A percentile compares a stretch with the other conserved stretches of the same genome.
Conservation (phyloP, 2,888 invertebrate genomes). For the Drosophila anomalipes region DNA sequence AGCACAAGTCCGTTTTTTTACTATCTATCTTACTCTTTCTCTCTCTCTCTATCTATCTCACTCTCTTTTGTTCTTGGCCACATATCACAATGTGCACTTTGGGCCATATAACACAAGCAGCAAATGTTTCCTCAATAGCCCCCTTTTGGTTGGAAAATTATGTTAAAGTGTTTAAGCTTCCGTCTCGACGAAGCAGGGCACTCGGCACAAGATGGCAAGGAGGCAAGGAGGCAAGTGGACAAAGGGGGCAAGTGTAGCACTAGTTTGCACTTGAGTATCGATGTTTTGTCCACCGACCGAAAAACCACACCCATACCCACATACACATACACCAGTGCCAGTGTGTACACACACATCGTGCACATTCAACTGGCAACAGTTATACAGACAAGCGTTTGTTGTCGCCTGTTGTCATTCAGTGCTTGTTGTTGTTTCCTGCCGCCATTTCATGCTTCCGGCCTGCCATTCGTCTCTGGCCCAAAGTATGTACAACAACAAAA, state of each 20-base stretch:
- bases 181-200: conserved; percentile 24
- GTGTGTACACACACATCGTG: conserved; percentile 8
- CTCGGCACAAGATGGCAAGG: neutral
- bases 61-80: conserved; percentile 4
- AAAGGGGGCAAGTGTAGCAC: conserved; percentile 14
- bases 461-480: conserved; percentile 45
- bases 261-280: conserved; percentile 49
- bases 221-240: neutral
- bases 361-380: conserved; percentile 46
- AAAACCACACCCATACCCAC: conserved; percentile 25
- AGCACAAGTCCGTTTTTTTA: neutral
- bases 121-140: conserved; percentile 63
- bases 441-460: conserved; percentile 70
- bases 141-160: conserved; percentile 61
- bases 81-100: conserved; percentile 34
- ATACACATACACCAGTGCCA: conserved; percentile 14
- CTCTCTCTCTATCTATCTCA: neutral
- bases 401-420: conserved; percentile 51
- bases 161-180: conserved; percentile 72
- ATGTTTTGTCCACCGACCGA: conserved; percentile 42
- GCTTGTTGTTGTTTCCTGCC: conserved; percentile 72
- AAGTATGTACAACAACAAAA: conserved; percentile 27
- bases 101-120: conserved; percentile 40
- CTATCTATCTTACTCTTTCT: neutral
- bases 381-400: conserved; percentile 41